Percentiles rank a stretch among this genome's conserved stretches.
Conservation (phyloP, 2,113 vertebrate genomes). For the Antidorcas marsupialis region DNA sequence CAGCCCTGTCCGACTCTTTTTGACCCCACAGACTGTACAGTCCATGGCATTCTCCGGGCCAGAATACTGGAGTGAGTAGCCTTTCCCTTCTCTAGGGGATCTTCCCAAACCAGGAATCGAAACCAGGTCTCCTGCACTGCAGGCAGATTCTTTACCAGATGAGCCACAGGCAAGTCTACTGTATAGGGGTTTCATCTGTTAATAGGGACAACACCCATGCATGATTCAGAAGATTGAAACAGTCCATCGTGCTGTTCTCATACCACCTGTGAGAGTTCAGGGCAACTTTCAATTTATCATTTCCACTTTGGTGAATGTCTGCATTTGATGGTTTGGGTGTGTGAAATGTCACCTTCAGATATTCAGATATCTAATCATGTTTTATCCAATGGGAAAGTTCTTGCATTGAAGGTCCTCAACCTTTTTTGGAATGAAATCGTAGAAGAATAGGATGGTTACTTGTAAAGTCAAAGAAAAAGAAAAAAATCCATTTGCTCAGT, state of each 20-base stretch:
- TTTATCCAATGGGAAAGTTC: background rate
- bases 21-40: background rate
- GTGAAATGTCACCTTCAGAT: background rate
- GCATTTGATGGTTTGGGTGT: background rate
- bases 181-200: background rate
- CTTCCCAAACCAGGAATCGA: background rate
- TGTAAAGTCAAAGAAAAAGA: background rate
- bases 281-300: background rate
- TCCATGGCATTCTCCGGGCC: background rate
- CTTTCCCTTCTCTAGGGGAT: background rate
- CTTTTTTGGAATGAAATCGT: background rate
- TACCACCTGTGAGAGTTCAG: background rate
- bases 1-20: background rate
- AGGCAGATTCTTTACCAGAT: background rate
- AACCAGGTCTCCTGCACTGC: background rate
- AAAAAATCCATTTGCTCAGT: background rate
- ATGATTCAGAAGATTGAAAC: constrained; percentile 37
- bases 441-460: background rate
- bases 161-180: background rate
- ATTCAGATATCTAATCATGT: background rate
- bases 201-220: constrained; percentile 23
- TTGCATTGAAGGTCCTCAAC: background rate
- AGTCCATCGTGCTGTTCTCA: constrained; percentile 7
- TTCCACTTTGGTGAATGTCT: background rate
- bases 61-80: background rate